Base-by-base conservation (phyloP, 2,113 vertebrate genomes). In the Mirounga angustirostris region DNA sequence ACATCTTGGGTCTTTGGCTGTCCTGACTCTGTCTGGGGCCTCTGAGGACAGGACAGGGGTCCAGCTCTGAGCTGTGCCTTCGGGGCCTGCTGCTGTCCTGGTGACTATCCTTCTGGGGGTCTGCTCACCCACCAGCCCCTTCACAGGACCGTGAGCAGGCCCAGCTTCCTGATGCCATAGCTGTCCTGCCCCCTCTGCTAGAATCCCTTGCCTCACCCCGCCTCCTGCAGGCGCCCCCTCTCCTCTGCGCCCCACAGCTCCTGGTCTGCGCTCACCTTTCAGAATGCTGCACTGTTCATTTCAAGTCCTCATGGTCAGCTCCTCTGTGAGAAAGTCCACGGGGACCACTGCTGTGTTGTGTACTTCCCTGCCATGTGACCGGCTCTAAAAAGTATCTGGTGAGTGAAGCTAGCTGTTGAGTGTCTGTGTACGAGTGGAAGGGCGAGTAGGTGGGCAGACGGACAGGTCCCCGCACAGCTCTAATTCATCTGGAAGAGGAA, bases 231-330 rank as follows among this genome's bases (percentile, higher is more conserved):
- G 73, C 3, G 26, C 7, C 14, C 63, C 26, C 6, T 92, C 50
- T 82, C 63, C 52, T 90, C 33, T 14, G 40, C 69, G 14, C 9
- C 36, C 58, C 46, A 5, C 0, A 5, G 63, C 26, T 76, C 80
- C 58, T 30, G 5, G 2, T 18, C 76, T 22, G n/a, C 15, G 1
- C 10, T 73, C 13, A 7, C 50, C 74, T 80, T 36, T 40, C 12
- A 28, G 43, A 36, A 7, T 7, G 4, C 0, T 24, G 7, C 2
- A 0, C 7, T 69, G 43, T 21, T 52, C 0, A 0, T 28, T 67
- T 52, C 30, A 26, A 26, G 56, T 3, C 21, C 30, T 18, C 5
- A 2, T 2, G 7, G 46, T 61, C 2, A 5, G 21, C 28, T n/a
- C 14, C 73, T 94, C 15, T 52, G 6, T 40, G 15, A 4, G 24